Evolutionary conservation across 2,113 vertebrate species (phyloP).

Genomic region (Ornithorhynchus anatinus): DNA sequence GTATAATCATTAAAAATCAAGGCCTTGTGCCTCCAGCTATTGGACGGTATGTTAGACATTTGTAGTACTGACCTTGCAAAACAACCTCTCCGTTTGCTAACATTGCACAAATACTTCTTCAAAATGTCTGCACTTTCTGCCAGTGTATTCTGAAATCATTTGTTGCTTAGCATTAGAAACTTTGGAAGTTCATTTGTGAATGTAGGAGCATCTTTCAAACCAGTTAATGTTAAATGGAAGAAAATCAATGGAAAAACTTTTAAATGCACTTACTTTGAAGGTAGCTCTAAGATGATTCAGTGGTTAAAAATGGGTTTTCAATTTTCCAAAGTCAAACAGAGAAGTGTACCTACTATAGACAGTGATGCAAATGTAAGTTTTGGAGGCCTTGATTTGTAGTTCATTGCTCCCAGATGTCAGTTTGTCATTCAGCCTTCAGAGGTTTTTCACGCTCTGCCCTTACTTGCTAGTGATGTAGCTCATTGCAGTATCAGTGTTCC

Average conservation of each 20-base stretch:
- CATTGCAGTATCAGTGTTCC: too few species aligned
- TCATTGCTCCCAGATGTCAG: too few species aligned
- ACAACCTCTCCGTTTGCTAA: background rate
- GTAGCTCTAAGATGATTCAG: background rate
- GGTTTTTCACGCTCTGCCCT: too few species aligned
- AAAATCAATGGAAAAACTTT: background rate
- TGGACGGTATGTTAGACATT: background rate
- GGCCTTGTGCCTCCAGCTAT: background rate
- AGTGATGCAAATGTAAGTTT: too few species aligned
- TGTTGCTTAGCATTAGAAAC: fast-evolving
- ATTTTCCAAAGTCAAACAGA: too few species aligned
- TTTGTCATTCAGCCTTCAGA: too few species aligned
- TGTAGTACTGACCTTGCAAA: background rate
- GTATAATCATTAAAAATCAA: background rate
- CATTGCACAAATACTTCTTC: background rate
- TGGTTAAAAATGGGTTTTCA: background rate
- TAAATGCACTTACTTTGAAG: background rate
- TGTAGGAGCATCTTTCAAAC: background rate
- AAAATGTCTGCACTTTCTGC: background rate
- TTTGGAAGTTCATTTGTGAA: background rate
- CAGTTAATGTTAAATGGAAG: background rate
- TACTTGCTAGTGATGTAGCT: too few species aligned
- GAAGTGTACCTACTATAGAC: too few species aligned
- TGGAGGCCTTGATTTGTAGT: too few species aligned
- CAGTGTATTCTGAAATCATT: background rate